Percentiles rank a stretch among this genome's conserved stretches.
These are phyloP conservation scores for Caenorhabditis tropicalis DNA, from an alignment of 1,140 invertebrate species.

Conservation along the genomic window DNA sequence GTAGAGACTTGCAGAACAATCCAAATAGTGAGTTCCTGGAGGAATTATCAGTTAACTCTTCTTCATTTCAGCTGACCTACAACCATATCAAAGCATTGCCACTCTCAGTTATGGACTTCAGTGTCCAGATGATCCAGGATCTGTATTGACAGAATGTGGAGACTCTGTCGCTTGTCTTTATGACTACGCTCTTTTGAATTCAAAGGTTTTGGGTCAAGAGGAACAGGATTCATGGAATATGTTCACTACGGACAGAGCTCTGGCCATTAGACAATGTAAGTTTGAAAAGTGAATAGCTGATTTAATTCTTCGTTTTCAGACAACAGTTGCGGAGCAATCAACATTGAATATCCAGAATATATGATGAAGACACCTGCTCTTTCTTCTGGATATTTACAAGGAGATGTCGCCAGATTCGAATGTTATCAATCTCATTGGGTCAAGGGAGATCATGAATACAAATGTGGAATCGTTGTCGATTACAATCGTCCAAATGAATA, in stretches of 20 bases:
- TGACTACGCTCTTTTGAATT: slow-evolving; percentile 68
- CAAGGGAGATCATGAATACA: slow-evolving; percentile 70
- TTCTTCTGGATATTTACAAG: slow-evolving; percentile 65
- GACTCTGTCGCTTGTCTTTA: slow-evolving; percentile 69
- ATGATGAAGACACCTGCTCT: slow-evolving; percentile 68
- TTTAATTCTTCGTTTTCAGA: slow-evolving; percentile 58
- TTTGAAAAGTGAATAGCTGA: neutral
- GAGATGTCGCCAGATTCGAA: slow-evolving; percentile 70
- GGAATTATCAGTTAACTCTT: slow-evolving; percentile 44
- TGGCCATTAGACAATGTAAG: slow-evolving; percentile 68
- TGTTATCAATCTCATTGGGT: slow-evolving; percentile 72
- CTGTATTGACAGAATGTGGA: slow-evolving; percentile 67
- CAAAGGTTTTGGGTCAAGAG: slow-evolving; percentile 66
- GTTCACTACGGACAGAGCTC: slow-evolving; percentile 61
- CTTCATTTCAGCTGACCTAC: slow-evolving; percentile 64
- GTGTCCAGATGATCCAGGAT: slow-evolving; percentile 69
- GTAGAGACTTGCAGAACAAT: slow-evolving; percentile 66
- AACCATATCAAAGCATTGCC: slow-evolving; percentile 64
- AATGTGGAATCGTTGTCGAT: slow-evolving; percentile 70
- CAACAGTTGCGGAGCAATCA: slow-evolving; percentile 72
- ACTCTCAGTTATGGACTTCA: slow-evolving; percentile 64
- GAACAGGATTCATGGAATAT: slow-evolving; percentile 65
- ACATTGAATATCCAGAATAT: slow-evolving; percentile 72
- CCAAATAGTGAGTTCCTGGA: slow-evolving; percentile 21
- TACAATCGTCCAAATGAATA: slow-evolving; percentile 68